Base-by-base conservation (phyloP, 1,140 invertebrate species). In the Platorchestia sp. region DNA sequence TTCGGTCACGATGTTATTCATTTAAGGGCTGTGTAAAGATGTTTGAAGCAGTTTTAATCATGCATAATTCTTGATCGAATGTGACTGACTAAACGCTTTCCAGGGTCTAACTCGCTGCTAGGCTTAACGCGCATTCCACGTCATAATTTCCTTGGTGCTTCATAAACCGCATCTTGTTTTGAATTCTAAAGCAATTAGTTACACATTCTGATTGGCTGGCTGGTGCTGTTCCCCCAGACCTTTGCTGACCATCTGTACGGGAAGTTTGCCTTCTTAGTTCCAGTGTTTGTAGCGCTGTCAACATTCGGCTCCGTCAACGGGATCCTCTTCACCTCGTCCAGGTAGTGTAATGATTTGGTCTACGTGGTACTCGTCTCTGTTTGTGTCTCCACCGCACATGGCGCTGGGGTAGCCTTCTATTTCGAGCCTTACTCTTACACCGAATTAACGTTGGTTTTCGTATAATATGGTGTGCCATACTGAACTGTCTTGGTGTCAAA, bases 241-340 rank as follows among this genome's bases (percentile, higher is more conserved):
- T 98, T 98, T 97, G 97, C 97, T 27, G 97, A 97, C 95, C 96
- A 97, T 86, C 96, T 98, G 93, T 98, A 97, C 96, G 97, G 97
- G 43, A 96, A 97, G 27, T 97, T 98, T 96, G 97, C 97, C 96
- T 98, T 97, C 97, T 89, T 95, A 86, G 95, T 99, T 96, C 98
- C 99, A 0, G 97, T 99, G 43, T 99, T 99, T 97, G 99, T 99
- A 36, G 98, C 99, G 0, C 97, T 99, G 59, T 98, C 98, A n/a
- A 98, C 98, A 10, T 98, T 98, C 97, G 99, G 99, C 42, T 98
- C 98, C 40, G 98, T 99, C 0, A 99, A 99, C 97, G 99, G 99
- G 40, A 98, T 99, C 75, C 97, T 99, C 86, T 99, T 99, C 97
- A 99, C 99, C 0, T 98, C 99, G 3, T 98, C 98, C 0, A 97